A percentile compares a stretch with the other conserved stretches of the same genome.
phyloP scores from a whole-genome alignment of 1,140 invertebrate genomes.

The Microplitis demolitor region DNA sequence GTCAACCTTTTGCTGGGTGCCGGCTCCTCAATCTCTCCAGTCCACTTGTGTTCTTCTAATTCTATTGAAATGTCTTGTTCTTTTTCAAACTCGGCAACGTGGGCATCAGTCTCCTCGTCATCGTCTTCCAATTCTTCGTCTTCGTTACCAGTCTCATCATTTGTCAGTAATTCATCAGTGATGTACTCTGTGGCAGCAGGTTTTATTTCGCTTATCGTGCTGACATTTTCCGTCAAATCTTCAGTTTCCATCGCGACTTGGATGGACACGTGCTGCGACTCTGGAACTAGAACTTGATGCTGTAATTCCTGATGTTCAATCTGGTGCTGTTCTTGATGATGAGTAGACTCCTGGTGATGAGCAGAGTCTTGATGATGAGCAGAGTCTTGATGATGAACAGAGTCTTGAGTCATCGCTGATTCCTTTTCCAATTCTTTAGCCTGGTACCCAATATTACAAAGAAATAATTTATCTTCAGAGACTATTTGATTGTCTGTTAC shows the following conservation, averaged over 20 bases:
- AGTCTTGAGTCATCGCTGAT: constrained; percentile 8
- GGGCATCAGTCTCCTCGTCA: not conserved
- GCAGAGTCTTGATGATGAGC: not conserved
- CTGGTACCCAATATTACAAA: constrained; percentile 48
- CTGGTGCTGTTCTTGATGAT: not conserved
- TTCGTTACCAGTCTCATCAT: not conserved
- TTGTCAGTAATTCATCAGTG: constrained; percentile 22
- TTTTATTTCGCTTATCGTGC: constrained; percentile 18
- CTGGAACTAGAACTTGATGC: no score
- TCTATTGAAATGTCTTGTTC: not conserved
- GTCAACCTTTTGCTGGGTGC: constrained; percentile 40
- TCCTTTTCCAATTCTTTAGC: constrained; percentile 35
- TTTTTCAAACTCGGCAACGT: not conserved
- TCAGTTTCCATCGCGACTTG: not conserved
- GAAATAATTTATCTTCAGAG: constrained; percentile 51
- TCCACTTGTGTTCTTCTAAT: constrained; percentile 27
- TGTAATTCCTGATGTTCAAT: not conserved
- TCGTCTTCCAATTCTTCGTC: not conserved
- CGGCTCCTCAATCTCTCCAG: constrained; percentile 6
- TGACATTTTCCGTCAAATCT: not conserved
- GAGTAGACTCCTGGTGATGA: no score
- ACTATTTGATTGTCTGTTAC: constrained; percentile 31
- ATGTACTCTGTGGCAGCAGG: constrained; percentile 23
- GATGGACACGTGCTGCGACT: not conserved
- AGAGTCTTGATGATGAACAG: not conserved